Conservation (phyloP, 2,113 vertebrate genomes). For the Paraplagusia blochii region DNA sequence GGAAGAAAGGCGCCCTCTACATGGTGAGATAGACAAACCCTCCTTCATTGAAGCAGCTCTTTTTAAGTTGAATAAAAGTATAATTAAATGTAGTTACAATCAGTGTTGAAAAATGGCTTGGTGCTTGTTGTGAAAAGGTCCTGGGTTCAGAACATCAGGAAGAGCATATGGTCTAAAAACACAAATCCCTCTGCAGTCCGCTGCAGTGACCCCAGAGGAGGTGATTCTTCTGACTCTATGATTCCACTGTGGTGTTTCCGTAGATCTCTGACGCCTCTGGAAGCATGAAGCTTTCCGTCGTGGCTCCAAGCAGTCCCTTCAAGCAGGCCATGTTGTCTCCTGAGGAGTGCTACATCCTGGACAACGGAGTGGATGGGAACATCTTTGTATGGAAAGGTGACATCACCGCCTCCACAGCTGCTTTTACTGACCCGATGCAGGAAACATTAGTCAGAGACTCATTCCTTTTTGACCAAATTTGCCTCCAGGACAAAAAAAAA, state of each 20-base stretch:
- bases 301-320: constrained; percentile 74
- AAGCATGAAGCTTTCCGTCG: constrained; percentile 61
- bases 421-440: too few relatives aligned
- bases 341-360: constrained; percentile 78
- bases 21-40: constrained; percentile 62
- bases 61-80: not conserved
- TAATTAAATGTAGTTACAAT: too few relatives aligned
- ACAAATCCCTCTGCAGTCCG: too few relatives aligned
- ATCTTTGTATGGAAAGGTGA: constrained; percentile 83
- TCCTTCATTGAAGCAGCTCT: not conserved
- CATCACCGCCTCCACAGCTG: not conserved
- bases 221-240: too few relatives aligned
- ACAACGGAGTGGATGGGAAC: constrained; percentile 73
- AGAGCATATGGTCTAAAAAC: too few relatives aligned
- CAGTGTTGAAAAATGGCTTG: too few relatives aligned
- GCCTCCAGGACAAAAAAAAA: too few relatives aligned
- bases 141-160: too few relatives aligned
- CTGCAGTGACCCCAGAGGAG: too few relatives aligned
- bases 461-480: too few relatives aligned
- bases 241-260: not conserved
- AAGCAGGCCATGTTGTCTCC: constrained; percentile 73
- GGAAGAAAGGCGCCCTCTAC: constrained; percentile 73
- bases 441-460: too few relatives aligned
- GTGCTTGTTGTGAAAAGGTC: too few relatives aligned
- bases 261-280: constrained; percentile 79